A percentile compares a stretch with the other conserved stretches of the same genome.
These are phyloP conservation scores for Dasyornis broadbenti DNA, from an alignment of 2,113 vertebrate species.

Conservation along the genomic window DNA sequence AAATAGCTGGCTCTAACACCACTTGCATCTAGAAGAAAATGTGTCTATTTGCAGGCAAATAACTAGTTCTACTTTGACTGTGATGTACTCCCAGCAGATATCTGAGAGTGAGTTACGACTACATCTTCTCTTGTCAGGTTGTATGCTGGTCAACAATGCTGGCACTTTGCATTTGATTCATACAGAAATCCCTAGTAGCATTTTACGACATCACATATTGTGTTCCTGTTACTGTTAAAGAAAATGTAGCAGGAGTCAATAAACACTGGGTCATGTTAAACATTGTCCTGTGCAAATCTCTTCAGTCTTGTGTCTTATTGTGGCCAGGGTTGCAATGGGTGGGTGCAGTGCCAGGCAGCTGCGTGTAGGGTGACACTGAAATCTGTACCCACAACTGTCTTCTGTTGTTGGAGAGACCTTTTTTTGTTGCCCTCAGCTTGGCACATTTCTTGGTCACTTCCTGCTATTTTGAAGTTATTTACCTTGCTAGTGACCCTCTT, in stretches of 20 bases:
- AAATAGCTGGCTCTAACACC: constrained; percentile 33
- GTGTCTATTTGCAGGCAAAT: constrained; percentile 59
- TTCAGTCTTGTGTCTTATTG: background rate
- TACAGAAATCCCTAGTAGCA: background rate
- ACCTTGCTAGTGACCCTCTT: constrained; percentile 52
- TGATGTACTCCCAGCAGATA: constrained; percentile 44
- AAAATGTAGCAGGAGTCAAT: constrained; percentile 26
- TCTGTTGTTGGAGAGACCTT: background rate
- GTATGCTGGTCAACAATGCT: constrained; percentile 72
- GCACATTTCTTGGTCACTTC: constrained; percentile 34
- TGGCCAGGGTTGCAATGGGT: background rate
- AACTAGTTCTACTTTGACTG: constrained; percentile 2
- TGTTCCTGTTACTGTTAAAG: constrained; percentile 30
- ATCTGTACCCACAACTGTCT: rapidly evolving
- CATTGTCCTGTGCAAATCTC: background rate
- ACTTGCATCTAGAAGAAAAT: constrained; percentile 48
- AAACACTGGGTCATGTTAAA: constrained; percentile 56
- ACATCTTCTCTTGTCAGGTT: constrained; percentile 60
- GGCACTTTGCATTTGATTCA: constrained; percentile 27
- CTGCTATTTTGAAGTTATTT: constrained; percentile 66
- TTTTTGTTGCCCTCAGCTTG: background rate
- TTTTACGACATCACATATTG: constrained; percentile 12
- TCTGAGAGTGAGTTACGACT: constrained; percentile 25
- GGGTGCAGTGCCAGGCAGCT: background rate
- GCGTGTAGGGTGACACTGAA: background rate